Base-by-base conservation (phyloP, 2,797 vertebrate species). In the Cheirogaleus major region DNA sequence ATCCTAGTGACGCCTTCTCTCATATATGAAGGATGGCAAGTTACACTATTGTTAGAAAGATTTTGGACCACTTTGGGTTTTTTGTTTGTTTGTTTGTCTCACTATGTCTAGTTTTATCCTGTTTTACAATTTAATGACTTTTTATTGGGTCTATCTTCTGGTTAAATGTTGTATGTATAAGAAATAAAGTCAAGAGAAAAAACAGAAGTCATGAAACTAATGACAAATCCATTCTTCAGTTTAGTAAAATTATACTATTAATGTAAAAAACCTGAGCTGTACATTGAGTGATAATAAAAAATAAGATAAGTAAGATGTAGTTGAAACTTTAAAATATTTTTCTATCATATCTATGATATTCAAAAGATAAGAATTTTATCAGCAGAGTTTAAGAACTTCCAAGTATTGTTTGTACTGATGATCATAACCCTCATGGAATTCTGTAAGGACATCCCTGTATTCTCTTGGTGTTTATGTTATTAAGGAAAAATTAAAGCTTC, bases 101-200 rank as follows among this genome's bases (percentile, higher is more conserved):
- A 89, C 79, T 93, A 55, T 75, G 22, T 93, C 84, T 86, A 73
- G 41, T 63, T 94, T 95, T 94, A 91, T 76, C 12, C 63, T 93
- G 35, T 73, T 94, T 95, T 90, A 81, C 83, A 91, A 57, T 89
- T 50, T 81, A 92, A 67, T 95, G 69, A 35, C 43, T 82, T 93
- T 76, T 96, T 90, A 57, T 95, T 20, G 18, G 12, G 18, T 73
- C n/a, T 81, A 2, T 95, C 27, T 85, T 89, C 70, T 95, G 84
- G 45, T 88, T 93, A 92, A 93, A 69, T 92, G 72, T 93, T 96
- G 93, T 87, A 17, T 92, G 55, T 65, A 69, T 96, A 89, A 82
- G 45, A 82, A 92, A 52, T 91, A 59, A 93, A 96, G 69, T 67
- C 80, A 93, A 84, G 52, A 73, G 63, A 63, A 35, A 96, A 93